Evolutionary conservation across 2,888 invertebrate genomes (phyloP), one percentile per base, ranked within the genome.

Genomic region (Yponomeuta plumbellus): DNA sequence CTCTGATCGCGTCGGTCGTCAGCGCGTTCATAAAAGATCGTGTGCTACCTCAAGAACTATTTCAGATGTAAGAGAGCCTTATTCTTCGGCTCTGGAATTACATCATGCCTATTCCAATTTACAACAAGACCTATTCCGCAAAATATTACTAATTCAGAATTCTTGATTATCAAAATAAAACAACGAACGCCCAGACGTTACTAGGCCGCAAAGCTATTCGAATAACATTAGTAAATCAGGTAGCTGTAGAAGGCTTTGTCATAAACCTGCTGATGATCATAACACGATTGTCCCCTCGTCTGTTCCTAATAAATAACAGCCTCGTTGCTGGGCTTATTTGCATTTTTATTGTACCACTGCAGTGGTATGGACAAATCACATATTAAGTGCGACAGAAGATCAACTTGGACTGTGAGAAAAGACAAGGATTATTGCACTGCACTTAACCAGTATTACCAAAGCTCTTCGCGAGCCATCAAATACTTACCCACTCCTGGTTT

Each of bases 271-370:
- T 75, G 44, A 75, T 73, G 73, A 71, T 72, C 73, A 73, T 71
- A 76, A 74, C 72, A 66, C 70, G 76, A 80, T 78, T 81, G 79
- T 80, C 74, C 76, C 75, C 79, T 75, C 65, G 64, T 74, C 74
- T 73, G 74, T 74, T 73, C 74, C 76, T 77, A 77, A 81, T 89
- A 89, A 88, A 85, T 89, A 84, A 89, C 78, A 77, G 75, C 80
- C 77, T 86, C 79, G 82, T 85, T 85, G 82, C 75, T 52, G 44
- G 66, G 70, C 71, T 78, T 77, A 90, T 90, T 90, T 86, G 84
- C 89, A 90, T 90, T 86, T 89, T 88, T 90, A 90, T 86, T 87
- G 88, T 88, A 87, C 77, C 84, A 58, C 65, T 58, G 58, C 23
- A 59, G 59, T 11, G 21, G 44, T 59, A 23, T 22, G 59, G 59